Evolutionary conservation across 2,113 vertebrate genomes (phyloP), one percentile per base, ranked within the genome.

Genomic region (Scomber japonicus): DNA sequence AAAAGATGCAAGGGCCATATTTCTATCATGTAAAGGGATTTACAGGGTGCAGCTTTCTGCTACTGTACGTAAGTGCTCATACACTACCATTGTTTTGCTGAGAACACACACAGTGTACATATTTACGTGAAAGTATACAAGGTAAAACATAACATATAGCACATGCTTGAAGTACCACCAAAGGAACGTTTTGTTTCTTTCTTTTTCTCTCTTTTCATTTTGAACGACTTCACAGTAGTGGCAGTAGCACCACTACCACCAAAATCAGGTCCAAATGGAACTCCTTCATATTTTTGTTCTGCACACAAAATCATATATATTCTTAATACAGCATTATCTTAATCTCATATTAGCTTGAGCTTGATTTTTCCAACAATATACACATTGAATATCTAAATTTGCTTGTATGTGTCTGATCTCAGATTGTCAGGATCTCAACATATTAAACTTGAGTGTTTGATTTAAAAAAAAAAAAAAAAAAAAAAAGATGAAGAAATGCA

Each of bases 21-120:
- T 76, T 83, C 85, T 64, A 82, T 86, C 80, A 83, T 75, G 83
- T 73, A 49, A 75, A 82, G 21, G 76, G 88, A 81, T 92, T 89
- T 71, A 49, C 5, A 48, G 61, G 19, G 16, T 21, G 30, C 61
- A 63, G 84, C 67, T 81, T 76, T 88, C 78, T 57, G 75, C 21
- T 21, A 21, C 21, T 21, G 21, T 64, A 14, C 50, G 69, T 35
- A 65, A 62, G 76, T 46, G 46, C 65, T 77, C 57, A 6, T 19
- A 15, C 24, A 27, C 30, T 68, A 10, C 27, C 17, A 57, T 54
- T 67, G 69, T 80, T 46, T 76, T 19, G 2, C 24, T 50, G 27
- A 73, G 30, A 24, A 44, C 59, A 51, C 56, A 60, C 11, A 30
- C 2, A 31, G n/a, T 60, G 21, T n/a, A 16, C 24, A 63, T 44